These are phyloP conservation scores for Synanthedon formicaeformis DNA, from an alignment of 2,888 invertebrate species.

Conservation along the genomic window DNA sequence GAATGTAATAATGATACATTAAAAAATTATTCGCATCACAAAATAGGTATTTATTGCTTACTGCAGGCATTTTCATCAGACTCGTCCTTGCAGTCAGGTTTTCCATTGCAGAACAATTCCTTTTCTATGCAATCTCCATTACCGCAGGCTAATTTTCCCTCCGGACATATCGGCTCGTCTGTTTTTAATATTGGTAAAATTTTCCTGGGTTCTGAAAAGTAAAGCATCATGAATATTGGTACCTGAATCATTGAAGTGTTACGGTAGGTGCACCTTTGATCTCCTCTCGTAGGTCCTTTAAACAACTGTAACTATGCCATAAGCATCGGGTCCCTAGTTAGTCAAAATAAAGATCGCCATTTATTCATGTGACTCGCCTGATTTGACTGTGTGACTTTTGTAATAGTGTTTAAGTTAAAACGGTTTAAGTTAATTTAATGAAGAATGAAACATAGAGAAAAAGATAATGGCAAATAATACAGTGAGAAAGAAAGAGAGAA, in stretches of 20 bases:
- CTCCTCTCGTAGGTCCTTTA: too few relatives aligned
- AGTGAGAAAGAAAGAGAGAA: not conserved
- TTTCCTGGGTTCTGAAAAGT: conserved; percentile 86
- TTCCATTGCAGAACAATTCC: conserved; percentile 93
- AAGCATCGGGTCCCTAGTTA: too few relatives aligned
- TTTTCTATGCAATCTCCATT: conserved; percentile 93
- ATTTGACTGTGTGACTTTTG: conserved; percentile 29
- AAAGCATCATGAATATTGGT: too few relatives aligned
- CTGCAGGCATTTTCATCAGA: conserved; percentile 96
- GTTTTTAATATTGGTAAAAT: conserved; percentile 90
- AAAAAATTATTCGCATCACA: not conserved
- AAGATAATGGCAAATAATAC: conserved; percentile 32
- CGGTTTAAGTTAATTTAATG: conserved; percentile 13
- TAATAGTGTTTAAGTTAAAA: conserved; percentile 26
- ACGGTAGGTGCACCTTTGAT: too few relatives aligned
- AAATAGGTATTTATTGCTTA: conserved; percentile 68
- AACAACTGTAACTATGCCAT: too few relatives aligned
- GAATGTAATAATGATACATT: not conserved
- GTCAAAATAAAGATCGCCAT: too few relatives aligned
- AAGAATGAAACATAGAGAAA: conserved; percentile 21
- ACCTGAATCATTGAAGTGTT: too few relatives aligned
- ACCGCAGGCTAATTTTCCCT: conserved; percentile 91
- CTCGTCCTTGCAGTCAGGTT: conserved; percentile 92
- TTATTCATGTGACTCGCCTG: conserved; percentile 8
- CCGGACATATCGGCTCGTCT: conserved; percentile 92